These are phyloP conservation scores for Graptemys geographica DNA, from an alignment of 2,797 vertebrate genomes.

Conservation along the genomic window DNA sequence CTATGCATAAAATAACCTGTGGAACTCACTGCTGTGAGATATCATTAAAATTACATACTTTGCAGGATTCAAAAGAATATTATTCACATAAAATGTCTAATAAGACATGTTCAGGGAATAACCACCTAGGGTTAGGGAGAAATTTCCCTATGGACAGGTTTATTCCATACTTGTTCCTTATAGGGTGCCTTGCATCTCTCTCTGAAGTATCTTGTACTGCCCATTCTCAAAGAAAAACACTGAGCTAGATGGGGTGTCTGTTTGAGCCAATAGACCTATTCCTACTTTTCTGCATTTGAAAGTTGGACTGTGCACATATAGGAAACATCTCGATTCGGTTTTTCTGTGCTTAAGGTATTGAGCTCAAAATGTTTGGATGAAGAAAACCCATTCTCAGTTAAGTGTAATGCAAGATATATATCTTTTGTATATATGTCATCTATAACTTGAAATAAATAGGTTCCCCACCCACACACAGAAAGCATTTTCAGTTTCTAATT, in stretches of 20 bases:
- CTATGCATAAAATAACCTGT: neutral
- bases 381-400: neutral
- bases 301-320: neutral
- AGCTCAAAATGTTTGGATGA: neutral
- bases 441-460: neutral
- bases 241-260: neutral
- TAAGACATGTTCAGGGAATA: neutral
- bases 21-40: neutral
- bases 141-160: neutral
- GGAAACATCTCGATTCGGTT: neutral
- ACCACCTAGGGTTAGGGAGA: neutral
- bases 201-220: neutral
- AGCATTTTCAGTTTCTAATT: neutral
- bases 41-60: neutral
- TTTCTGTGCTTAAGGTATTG: neutral
- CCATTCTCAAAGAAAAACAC: neutral
- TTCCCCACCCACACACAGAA: neutral
- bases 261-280: neutral
- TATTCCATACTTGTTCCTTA: neutral
- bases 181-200: neutral
- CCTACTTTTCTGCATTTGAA: neutral
- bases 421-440: neutral
- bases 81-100: neutral
- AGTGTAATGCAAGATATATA: neutral
- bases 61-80: neutral